Evolutionary conservation across 2,113 vertebrate genomes (phyloP).

Genomic region (Tautogolabrus adspersus): DNA sequence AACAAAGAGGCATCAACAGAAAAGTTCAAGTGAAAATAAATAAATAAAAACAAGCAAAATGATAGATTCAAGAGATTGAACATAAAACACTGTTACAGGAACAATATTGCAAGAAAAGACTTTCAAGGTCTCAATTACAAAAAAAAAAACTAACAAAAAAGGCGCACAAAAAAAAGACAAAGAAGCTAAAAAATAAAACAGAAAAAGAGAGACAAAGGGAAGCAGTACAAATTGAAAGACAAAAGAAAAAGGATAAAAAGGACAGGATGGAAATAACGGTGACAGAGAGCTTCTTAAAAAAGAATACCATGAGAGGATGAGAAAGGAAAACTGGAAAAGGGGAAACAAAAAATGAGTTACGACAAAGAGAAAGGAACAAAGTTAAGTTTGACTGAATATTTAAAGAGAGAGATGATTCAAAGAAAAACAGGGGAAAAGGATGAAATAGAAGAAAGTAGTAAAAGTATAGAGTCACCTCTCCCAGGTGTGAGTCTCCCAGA

Average conservation of each 20-base stretch:
- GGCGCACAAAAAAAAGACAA: neutral
- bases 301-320: neutral
- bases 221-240: too few species aligned
- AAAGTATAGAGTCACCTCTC: slow-evolving; percentile 86
- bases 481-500: slow-evolving; percentile 96
- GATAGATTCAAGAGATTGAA: neutral
- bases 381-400: neutral
- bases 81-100: too few species aligned
- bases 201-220: neutral
- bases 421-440: neutral
- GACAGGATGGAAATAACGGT: too few species aligned
- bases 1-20: too few species aligned
- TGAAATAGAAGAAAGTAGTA: neutral
- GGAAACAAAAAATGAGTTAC: too few species aligned
- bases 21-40: neutral
- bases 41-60: neutral
- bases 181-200: neutral
- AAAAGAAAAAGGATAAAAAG: neutral
- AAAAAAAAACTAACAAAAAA: rapidly evolving
- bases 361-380: too few species aligned
- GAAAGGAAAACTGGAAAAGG: too few species aligned
- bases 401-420: neutral
- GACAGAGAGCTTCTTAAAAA: neutral
- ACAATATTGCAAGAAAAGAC: too few species aligned
- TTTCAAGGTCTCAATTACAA: too few species aligned